Evolutionary conservation across 2,888 invertebrate species (phyloP).

Genomic region (Dryococelus australis): DNA sequence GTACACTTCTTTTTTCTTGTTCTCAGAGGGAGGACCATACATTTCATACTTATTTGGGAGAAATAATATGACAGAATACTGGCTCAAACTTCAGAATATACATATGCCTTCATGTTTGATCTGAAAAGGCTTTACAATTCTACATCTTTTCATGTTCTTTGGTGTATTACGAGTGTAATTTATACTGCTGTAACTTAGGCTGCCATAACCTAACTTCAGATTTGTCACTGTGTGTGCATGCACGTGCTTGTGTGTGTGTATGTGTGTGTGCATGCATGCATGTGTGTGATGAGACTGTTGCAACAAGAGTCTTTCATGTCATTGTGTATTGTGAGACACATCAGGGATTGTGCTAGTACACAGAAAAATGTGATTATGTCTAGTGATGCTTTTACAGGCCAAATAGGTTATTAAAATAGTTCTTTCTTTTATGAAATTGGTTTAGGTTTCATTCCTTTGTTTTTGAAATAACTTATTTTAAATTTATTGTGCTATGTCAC

Average conservation of each 20-base stretch:
- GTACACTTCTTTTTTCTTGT: too few species aligned
- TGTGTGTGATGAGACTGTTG: background rate
- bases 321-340: background rate
- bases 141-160: background rate
- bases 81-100: background rate
- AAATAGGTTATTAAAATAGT: background rate
- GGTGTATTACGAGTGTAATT: background rate
- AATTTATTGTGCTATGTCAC: background rate
- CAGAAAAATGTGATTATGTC: background rate
- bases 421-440: background rate
- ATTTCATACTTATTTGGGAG: too few species aligned
- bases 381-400: background rate
- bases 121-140: background rate
- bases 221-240: background rate
- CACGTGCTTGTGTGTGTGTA: background rate
- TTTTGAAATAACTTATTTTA: background rate
- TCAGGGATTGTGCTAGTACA: conserved; percentile 1
- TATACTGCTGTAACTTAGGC: background rate
- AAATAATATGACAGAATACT: background rate
- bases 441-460: background rate
- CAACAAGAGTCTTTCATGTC: background rate
- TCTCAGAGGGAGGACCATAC: too few species aligned
- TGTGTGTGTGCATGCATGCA: background rate
- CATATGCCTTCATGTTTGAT: background rate
- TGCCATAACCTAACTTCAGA: background rate